phyloP scores from a whole-genome alignment of 2,888 invertebrate genomes.

The Tenthredo scrophulariae region DNA sequence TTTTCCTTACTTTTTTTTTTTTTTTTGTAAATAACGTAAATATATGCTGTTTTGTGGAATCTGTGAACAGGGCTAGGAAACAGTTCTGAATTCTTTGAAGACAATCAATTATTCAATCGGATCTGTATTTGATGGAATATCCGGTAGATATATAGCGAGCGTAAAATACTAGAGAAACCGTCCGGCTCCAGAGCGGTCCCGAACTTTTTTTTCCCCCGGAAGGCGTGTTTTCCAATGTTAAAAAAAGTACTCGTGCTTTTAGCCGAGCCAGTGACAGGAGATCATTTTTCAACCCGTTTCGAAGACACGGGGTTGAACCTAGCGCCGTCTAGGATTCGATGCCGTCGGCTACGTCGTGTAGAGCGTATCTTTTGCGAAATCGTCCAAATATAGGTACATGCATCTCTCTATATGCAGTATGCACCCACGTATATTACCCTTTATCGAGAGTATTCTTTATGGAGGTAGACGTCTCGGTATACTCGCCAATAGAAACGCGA shows the following conservation, averaged over 20 bases:
- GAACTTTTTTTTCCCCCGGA: slow-evolving; percentile 51
- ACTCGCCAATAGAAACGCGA: neutral
- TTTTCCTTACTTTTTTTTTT: neutral
- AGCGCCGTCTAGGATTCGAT: slow-evolving; percentile 28
- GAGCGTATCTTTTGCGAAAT: slow-evolving; percentile 26
- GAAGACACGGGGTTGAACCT: slow-evolving; percentile 49
- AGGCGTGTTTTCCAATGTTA: slow-evolving; percentile 67
- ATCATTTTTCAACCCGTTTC: slow-evolving; percentile 76
- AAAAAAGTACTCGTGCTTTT: slow-evolving; percentile 72
- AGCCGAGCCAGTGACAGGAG: slow-evolving; percentile 69
- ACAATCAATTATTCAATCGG: slow-evolving; percentile 43
- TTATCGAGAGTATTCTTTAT: slow-evolving; percentile 34
- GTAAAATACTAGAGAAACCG: slow-evolving; percentile 38
- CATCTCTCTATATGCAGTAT: neutral
- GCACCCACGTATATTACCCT: slow-evolving; percentile 5
- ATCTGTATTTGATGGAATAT: slow-evolving; percentile 21
- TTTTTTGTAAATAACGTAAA: too few species aligned
- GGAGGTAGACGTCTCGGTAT: slow-evolving; percentile 14
- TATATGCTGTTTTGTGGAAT: too few species aligned
- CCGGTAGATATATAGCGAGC: slow-evolving; percentile 32
- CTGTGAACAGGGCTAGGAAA: neutral
- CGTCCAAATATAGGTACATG: neutral
- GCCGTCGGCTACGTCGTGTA: slow-evolving; percentile 35
- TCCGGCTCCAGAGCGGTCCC: neutral
- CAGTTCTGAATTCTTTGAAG: neutral